These are phyloP conservation scores for Neogale vison DNA, from an alignment of 2,113 vertebrate genomes.

Conservation along the genomic window DNA sequence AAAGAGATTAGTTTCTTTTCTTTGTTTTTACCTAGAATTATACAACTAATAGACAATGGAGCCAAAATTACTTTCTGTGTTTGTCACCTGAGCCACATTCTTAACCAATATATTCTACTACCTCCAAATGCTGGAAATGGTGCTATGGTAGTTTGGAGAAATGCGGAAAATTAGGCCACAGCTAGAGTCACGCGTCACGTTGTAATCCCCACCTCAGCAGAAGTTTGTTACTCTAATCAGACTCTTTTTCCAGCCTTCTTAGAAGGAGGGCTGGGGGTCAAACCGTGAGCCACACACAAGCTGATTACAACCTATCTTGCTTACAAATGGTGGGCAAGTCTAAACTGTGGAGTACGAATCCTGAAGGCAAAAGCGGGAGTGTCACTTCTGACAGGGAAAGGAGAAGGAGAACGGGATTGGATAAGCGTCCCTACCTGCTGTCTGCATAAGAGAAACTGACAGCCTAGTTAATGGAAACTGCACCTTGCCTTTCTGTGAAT, in stretches of 20 bases:
- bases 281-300: not conserved
- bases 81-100: not conserved
- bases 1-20: not conserved
- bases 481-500: not conserved
- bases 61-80: not conserved
- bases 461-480: not conserved
- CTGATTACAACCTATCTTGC: not conserved
- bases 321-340: not conserved
- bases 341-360: not conserved
- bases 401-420: not conserved
- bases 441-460: not conserved
- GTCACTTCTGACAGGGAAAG: not conserved
- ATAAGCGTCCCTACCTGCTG: not conserved
- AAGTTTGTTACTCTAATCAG: not conserved
- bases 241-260: not conserved
- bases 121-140: not conserved
- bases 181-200: not conserved
- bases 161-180: not conserved
- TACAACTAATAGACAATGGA: not conserved
- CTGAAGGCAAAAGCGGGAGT: not conserved
- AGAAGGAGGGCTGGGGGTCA: accelerated
- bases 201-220: not conserved
- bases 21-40: not conserved
- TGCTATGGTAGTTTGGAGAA: not conserved
- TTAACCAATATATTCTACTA: not conserved